A percentile compares a stretch with the other conserved stretches of the same genome.
These are phyloP conservation scores for Achroia grisella DNA, from an alignment of 1,140 invertebrate genomes.

Conservation along the genomic window DNA sequence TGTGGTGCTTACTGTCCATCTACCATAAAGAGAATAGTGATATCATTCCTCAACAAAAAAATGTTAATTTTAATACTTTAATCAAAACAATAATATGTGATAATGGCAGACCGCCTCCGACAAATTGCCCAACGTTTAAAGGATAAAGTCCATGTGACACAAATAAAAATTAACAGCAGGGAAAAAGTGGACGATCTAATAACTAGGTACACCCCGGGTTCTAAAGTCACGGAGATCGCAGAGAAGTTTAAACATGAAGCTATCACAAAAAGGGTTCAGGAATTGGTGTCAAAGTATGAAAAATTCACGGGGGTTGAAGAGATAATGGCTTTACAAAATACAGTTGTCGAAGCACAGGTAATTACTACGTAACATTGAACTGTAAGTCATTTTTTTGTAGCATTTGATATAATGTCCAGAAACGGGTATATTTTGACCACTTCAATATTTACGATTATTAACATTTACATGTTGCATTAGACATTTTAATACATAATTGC, in stretches of 20 bases:
- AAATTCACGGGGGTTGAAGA: conserved; percentile 70
- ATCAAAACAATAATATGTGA: conserved; percentile 33
- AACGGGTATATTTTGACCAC: no score
- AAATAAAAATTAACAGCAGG: conserved; percentile 29
- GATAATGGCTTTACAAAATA: conserved; percentile 68
- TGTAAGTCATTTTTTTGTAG: no score
- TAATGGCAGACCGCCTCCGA: conserved; percentile 56
- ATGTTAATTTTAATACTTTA: conserved; percentile 6
- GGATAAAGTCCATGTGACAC: conserved; percentile 45
- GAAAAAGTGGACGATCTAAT: conserved; percentile 56
- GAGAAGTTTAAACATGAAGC: conserved; percentile 53
- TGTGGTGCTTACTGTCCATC: no score
- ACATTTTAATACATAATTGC: no score
- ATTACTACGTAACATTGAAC: not conserved
- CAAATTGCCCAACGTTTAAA: conserved; percentile 45
- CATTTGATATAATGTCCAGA: no score
- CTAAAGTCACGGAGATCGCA: conserved; percentile 43
- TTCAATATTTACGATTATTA: no score
- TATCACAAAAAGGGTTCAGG: conserved; percentile 42
- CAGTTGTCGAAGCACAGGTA: conserved; percentile 68
- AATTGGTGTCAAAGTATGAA: conserved; percentile 62
- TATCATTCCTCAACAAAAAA: conserved; percentile 11
- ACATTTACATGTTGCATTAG: no score
- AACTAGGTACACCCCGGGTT: conserved; percentile 49
- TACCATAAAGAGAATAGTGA: no score